phyloP scores from a whole-genome alignment of 2,888 invertebrate species.

The Pedicia rivosa region DNA sequence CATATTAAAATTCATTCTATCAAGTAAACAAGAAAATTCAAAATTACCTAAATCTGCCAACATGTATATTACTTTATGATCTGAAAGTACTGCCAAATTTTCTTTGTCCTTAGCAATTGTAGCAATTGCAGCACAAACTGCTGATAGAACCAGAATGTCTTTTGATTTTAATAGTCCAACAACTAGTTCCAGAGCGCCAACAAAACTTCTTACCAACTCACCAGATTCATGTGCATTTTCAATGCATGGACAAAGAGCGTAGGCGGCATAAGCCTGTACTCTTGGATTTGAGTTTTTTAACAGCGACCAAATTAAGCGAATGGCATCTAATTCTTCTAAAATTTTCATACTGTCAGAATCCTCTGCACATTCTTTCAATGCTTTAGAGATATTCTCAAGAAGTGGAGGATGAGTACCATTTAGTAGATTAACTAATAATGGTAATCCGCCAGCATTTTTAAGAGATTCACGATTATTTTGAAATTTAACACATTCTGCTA shows the following conservation, averaged over 20 bases:
- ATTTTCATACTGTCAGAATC: constrained; percentile 62
- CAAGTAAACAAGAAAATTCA: no score
- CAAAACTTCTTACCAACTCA: constrained; percentile 86
- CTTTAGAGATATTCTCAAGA: constrained; percentile 79
- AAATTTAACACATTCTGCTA: constrained; percentile 74
- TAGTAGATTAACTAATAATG: constrained; percentile 57
- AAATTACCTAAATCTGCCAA: constrained; percentile 62
- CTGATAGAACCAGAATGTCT: constrained; percentile 66
- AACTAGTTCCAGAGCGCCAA: constrained; percentile 82
- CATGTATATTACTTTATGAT: constrained; percentile 80
- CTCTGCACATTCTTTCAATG: constrained; percentile 61
- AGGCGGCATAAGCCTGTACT: constrained; percentile 83
- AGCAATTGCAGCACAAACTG: constrained; percentile 81
- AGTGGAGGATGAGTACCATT: constrained; percentile 74
- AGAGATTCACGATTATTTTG: constrained; percentile 60
- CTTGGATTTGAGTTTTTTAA: constrained; percentile 67
- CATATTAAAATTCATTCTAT: not conserved
- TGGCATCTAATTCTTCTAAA: constrained; percentile 79
- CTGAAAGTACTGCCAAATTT: constrained; percentile 86
- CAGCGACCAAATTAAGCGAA: constrained; percentile 83
- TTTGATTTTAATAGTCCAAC: constrained; percentile 74
- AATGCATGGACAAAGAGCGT: constrained; percentile 85
- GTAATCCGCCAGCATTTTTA: constrained; percentile 55
- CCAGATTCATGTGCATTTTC: constrained; percentile 78
- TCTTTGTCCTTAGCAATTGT: constrained; percentile 82